Percentiles rank a stretch among this genome's conserved stretches.
phyloP scores from a whole-genome alignment of 2,888 invertebrate species.

The Cyclophora punctaria region DNA sequence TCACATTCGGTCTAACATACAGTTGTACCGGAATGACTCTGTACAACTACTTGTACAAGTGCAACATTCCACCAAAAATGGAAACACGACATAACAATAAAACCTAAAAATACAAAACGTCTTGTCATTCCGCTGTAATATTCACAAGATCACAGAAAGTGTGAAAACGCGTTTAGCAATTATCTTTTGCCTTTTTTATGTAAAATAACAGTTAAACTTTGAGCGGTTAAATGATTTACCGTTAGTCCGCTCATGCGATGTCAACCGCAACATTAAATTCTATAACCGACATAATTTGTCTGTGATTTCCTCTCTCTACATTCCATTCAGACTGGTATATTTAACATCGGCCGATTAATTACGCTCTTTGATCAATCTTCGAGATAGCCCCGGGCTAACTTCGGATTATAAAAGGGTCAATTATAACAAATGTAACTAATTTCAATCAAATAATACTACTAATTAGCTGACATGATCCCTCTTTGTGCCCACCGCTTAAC shows the following conservation, averaged over 20 bases:
- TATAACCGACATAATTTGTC: constrained; percentile 21
- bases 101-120: constrained; percentile 3
- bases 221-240: constrained; percentile 46
- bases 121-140: constrained; percentile 5
- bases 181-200: constrained; percentile 29
- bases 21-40: no score
- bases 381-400: constrained; percentile 44
- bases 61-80: no score
- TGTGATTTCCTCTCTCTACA: constrained; percentile 23
- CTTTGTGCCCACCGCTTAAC: constrained; percentile 64
- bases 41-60: no score
- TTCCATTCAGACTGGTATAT: constrained; percentile 31
- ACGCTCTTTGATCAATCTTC: constrained; percentile 48
- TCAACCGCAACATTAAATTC: constrained; percentile 50
- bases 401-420: constrained; percentile 56
- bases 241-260: constrained; percentile 52
- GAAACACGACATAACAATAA: no score
- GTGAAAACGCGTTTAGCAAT: constrained; percentile 14
- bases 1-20: no score
- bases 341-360: constrained; percentile 51
- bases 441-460: constrained; percentile 71
- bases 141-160: constrained; percentile 8
- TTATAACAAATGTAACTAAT: constrained; percentile 68
- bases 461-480: constrained; percentile 64
- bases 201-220: constrained; percentile 39